Evolutionary conservation across 2,113 vertebrate genomes (phyloP).

Genomic region (Ptilonorhynchus violaceus): DNA sequence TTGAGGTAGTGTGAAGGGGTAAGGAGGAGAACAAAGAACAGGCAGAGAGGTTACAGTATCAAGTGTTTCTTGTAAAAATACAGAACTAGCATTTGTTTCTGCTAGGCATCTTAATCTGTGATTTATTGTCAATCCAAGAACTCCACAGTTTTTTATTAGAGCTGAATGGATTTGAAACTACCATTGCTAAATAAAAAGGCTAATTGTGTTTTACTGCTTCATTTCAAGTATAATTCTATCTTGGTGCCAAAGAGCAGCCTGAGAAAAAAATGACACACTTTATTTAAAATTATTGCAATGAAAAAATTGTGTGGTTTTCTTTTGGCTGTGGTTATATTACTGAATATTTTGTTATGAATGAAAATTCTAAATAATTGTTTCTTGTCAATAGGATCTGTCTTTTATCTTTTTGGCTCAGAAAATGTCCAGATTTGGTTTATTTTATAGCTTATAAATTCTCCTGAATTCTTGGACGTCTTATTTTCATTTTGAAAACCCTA

Average conservation of each 20-base stretch:
- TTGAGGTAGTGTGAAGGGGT: neutral
- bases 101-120: conserved; percentile 4
- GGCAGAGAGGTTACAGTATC: neutral
- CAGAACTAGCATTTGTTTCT: neutral
- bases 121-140: neutral
- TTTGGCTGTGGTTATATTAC: neutral
- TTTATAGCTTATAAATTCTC: conserved; percentile 8
- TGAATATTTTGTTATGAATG: neutral
- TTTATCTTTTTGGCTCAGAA: neutral
- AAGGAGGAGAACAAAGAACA: neutral
- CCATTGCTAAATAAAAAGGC: neutral
- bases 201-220: conserved; percentile 4
- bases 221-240: neutral
- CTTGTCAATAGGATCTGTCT: neutral
- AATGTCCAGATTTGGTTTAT: neutral
- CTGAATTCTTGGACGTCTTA: neutral
- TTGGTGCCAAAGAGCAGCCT: conserved; percentile 19
- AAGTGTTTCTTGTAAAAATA: conserved; percentile 1
- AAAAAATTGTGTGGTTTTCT: neutral
- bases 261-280: neutral
- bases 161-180: neutral
- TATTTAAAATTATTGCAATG: conserved; percentile 17
- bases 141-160: conserved; percentile 10
- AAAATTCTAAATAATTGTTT: neutral
- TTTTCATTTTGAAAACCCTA: neutral